These are phyloP conservation scores for Eurois occulta DNA, from an alignment of 2,888 invertebrate genomes.

Conservation along the genomic window DNA sequence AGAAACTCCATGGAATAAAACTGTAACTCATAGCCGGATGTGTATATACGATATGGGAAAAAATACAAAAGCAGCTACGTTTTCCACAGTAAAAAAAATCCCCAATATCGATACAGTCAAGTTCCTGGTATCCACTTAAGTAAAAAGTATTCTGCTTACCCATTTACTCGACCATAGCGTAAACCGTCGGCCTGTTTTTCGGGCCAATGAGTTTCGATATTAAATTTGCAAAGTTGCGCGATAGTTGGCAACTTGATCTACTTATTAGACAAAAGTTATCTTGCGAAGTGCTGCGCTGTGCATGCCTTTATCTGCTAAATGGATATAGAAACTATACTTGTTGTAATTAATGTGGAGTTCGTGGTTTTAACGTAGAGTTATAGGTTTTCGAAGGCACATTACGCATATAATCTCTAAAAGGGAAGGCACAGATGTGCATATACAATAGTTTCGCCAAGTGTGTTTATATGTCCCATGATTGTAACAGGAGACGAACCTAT, in stretches of 20 bases:
- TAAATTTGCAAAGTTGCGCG: constrained; percentile 72
- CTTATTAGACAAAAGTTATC: constrained; percentile 73
- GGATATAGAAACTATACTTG: constrained; percentile 51
- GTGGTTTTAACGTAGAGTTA: too few relatives aligned
- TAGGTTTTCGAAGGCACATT: not conserved
- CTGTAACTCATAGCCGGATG: not conserved
- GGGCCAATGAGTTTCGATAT: constrained; percentile 73
- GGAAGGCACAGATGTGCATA: not conserved
- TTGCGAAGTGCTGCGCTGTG: constrained; percentile 47
- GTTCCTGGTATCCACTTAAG: constrained; percentile 54
- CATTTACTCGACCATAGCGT: constrained; percentile 52
- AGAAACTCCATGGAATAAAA: too few relatives aligned
- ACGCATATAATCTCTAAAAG: not conserved
- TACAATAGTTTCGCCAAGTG: too few relatives aligned
- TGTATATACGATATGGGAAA: not conserved
- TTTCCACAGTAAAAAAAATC: constrained; percentile 31
- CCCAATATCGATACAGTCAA: constrained; percentile 23
- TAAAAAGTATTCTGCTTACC: constrained; percentile 60
- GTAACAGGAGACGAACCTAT: not conserved
- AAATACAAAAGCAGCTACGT: constrained; percentile 6
- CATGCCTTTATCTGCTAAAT: constrained; percentile 60
- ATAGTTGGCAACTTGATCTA: constrained; percentile 72
- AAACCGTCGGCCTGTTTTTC: constrained; percentile 70
- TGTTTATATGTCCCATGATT: too few relatives aligned
- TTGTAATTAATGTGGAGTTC: constrained; percentile 44